phyloP scores from a whole-genome alignment of 2,113 vertebrate genomes.

The Tupaia chinensis region DNA sequence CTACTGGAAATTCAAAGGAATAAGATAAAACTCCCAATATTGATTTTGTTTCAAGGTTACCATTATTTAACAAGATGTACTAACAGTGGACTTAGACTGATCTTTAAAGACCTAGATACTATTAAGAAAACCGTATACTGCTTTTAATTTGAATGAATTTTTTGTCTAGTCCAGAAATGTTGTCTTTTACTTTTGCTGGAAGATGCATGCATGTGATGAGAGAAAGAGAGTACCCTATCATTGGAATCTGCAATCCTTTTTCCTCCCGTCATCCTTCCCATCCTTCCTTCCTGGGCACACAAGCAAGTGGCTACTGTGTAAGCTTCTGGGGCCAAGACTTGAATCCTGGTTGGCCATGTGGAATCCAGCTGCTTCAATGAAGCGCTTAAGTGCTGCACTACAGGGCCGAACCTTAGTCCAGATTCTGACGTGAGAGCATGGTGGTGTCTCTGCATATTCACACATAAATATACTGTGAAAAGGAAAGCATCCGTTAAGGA shows the following conservation, averaged over 20 bases:
- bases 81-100: not conserved
- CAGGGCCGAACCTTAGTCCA: not conserved
- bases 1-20: constrained; percentile 12
- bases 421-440: not conserved
- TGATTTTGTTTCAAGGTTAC: not conserved
- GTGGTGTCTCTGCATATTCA: not conserved
- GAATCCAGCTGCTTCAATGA: too few species aligned
- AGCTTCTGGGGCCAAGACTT: too few species aligned
- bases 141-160: not conserved
- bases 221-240: too few species aligned
- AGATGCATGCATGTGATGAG: too few species aligned
- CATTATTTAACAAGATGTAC: constrained; percentile 37
- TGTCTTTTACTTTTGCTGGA: too few species aligned
- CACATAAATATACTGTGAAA: constrained; percentile 1
- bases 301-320: too few species aligned
- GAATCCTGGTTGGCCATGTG: too few species aligned
- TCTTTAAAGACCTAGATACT: not conserved
- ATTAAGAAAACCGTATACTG: not conserved
- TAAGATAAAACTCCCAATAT: constrained; percentile 2
- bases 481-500: not conserved
- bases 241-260: too few species aligned
- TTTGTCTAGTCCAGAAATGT: not conserved
- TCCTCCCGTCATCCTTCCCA: too few species aligned
- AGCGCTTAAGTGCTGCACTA: too few species aligned
- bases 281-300: too few species aligned